Percentiles rank a stretch among this genome's conserved stretches.
Conservation (phyloP, 2,797 vertebrate genomes). For the Parambassis ranga region DNA sequence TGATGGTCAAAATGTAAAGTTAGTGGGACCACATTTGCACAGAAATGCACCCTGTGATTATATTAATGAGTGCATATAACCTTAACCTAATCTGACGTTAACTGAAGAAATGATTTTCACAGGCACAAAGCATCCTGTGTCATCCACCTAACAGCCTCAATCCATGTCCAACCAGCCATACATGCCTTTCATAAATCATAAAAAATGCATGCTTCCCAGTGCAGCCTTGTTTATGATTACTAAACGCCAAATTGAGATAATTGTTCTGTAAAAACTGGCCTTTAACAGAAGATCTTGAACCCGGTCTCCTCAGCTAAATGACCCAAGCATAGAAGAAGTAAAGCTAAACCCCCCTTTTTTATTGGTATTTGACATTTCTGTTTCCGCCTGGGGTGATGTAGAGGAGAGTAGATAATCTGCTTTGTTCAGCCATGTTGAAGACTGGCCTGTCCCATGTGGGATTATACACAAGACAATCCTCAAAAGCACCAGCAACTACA, state of each 20-base stretch:
- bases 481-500: conserved; percentile 10
- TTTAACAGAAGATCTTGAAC: conserved; percentile 15
- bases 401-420: conserved; percentile 47
- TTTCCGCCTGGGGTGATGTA: conserved; percentile 6
- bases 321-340: not conserved
- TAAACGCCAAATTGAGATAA: no score
- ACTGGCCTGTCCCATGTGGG: conserved; percentile 39
- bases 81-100: no score
- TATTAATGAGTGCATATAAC: no score
- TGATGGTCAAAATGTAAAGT: no score
- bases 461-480: conserved; percentile 53
- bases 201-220: no score
- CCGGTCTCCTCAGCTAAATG: conserved; percentile 8
- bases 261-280: not conserved
- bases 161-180: no score
- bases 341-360: not conserved
- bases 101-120: no score
- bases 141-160: no score
- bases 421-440: conserved; percentile 57
- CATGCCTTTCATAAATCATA: no score
- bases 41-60: no score
- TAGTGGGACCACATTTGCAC: no score
- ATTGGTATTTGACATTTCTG: conserved; percentile 28
- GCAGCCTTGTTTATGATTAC: not conserved
- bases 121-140: no score